Percentiles rank a stretch among this genome's conserved stretches.
Conservation (phyloP, 1,140 invertebrate species). For the Drosophila persimilis region DNA sequence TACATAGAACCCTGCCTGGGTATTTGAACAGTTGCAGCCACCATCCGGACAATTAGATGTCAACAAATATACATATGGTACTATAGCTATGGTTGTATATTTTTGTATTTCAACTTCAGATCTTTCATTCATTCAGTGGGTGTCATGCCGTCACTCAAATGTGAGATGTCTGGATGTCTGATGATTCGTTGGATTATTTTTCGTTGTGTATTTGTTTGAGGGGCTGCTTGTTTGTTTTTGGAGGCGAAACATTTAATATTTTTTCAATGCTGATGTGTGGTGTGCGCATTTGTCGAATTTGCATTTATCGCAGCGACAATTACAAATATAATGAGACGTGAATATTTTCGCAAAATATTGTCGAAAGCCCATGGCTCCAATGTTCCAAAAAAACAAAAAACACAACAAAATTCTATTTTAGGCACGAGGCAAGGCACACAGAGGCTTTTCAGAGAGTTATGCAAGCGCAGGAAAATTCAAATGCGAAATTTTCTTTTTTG, state of each 20-base stretch:
- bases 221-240: constrained; percentile 35
- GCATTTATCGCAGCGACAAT: constrained; percentile 48
- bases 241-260: constrained; percentile 34
- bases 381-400: constrained; percentile 10
- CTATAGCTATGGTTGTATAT: no score
- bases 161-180: background rate
- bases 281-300: constrained; percentile 53
- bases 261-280: constrained; percentile 4
- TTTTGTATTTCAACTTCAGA: background rate
- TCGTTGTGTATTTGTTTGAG: constrained; percentile 36
- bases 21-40: constrained; percentile 39
- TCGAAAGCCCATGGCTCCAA: constrained; percentile 13
- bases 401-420: constrained; percentile 41
- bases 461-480: constrained; percentile 17
- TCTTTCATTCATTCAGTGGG: constrained; percentile 17
- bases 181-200: constrained; percentile 30
- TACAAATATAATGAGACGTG: constrained; percentile 54
- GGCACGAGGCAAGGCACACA: constrained; percentile 27
- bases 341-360: constrained; percentile 50
- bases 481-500: no score
- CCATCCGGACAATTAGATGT: constrained; percentile 27
- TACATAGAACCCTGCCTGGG: background rate
- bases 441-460: constrained; percentile 35
- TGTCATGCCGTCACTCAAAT: background rate
- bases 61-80: constrained; percentile 4